A percentile compares a stretch with the other conserved stretches of the same genome.
These are phyloP conservation scores for Scaptomyza graminum DNA, from an alignment of 1,140 invertebrate species.

Conservation along the genomic window DNA sequence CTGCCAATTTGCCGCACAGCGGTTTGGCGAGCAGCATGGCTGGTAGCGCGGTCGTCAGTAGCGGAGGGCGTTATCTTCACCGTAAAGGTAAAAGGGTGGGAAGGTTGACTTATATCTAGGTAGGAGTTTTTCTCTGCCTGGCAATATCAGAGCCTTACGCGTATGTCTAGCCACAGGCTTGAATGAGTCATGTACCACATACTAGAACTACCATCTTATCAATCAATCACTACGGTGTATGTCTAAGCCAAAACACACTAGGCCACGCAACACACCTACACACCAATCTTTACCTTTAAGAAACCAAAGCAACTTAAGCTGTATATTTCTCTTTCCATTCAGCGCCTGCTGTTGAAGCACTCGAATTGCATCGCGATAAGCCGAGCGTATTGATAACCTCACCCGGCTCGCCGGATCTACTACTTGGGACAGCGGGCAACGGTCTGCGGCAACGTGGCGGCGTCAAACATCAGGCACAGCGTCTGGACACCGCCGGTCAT, in stretches of 20 bases:
- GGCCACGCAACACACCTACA: conserved; percentile 4
- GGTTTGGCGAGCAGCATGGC: conserved; percentile 74
- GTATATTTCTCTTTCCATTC: not conserved
- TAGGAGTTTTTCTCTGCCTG: not conserved
- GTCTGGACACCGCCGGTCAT: conserved; percentile 13
- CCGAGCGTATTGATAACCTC: conserved; percentile 94
- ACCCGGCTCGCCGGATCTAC: conserved; percentile 92
- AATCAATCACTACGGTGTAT: conserved; percentile 9
- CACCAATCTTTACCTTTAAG: not conserved
- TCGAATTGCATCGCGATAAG: conserved; percentile 87
- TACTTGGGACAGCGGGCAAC: conserved; percentile 82
- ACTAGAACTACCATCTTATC: not conserved
- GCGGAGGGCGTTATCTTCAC: conserved; percentile 75
- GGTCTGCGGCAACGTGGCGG: conserved; percentile 69
- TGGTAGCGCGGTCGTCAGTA: conserved; percentile 79
- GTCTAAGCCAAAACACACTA: conserved; percentile 20
- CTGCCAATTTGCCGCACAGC: conserved; percentile 72
- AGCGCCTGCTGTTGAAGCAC: conserved; percentile 66
- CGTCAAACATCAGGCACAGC: conserved; percentile 36
- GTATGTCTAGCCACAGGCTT: no score
- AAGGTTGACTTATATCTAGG: no score
- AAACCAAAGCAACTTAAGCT: not conserved
- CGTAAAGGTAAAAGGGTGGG: conserved; percentile 67
- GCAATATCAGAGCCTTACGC: no score
- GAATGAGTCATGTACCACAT: not conserved